phyloP scores from a whole-genome alignment of 2,888 invertebrate species.

The Galerucella nymphaeae region DNA sequence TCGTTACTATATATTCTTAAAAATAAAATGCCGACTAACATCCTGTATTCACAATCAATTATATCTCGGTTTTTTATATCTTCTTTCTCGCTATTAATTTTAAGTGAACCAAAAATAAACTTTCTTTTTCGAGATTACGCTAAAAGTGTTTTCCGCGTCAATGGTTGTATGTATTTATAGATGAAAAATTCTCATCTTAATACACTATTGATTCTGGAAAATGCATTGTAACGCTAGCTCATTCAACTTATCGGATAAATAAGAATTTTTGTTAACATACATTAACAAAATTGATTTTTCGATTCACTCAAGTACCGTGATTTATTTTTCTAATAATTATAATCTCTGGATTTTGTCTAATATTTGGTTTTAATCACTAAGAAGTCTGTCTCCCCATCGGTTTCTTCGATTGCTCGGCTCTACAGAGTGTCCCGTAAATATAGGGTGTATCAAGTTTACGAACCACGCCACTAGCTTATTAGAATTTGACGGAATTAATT shows the following conservation, averaged over 20 bases:
- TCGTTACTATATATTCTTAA: neutral
- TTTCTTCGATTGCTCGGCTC: no score
- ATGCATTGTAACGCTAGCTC: neutral
- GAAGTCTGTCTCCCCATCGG: no score
- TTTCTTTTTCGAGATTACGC: constrained; percentile 6
- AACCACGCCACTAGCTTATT: no score
- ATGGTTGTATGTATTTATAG: constrained; percentile 3
- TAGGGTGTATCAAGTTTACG: no score
- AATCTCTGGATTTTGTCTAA: no score
- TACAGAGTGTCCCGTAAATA: no score
- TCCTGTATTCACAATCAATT: constrained; percentile 5
- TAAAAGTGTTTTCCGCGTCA: constrained; percentile 2
- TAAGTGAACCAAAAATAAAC: constrained; percentile 17
- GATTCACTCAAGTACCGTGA: no score
- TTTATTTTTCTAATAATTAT: no score
- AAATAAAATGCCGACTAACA: neutral
- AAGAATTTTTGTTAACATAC: no score
- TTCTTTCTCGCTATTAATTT: neutral
- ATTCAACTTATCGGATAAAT: neutral
- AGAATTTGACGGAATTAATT: no score
- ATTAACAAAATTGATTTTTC: neutral
- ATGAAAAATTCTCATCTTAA: neutral
- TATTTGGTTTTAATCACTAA: no score
- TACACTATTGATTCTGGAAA: neutral
- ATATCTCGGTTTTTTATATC: neutral